Evolutionary conservation across 2,797 vertebrate genomes (phyloP).

Genomic region (Thalassophryne amazonica): DNA sequence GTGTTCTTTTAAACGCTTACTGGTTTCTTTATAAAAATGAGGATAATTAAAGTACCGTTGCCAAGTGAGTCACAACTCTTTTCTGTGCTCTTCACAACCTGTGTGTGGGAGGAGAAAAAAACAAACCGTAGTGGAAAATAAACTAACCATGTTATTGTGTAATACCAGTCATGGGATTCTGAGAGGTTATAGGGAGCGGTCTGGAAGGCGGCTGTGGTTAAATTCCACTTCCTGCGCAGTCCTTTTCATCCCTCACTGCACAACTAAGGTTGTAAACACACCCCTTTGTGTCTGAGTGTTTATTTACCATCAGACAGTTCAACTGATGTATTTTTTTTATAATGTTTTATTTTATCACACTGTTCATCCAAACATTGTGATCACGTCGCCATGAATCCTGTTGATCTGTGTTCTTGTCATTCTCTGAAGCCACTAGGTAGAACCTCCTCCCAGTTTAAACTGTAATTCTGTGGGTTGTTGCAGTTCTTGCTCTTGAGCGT

Average conservation of each 20-base stretch:
- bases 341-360: constrained; percentile 2
- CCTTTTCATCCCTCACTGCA: constrained; percentile 54
- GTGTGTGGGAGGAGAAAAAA: constrained; percentile 4
- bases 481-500: constrained; percentile 1
- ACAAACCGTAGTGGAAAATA: constrained; percentile 6
- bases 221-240: constrained; percentile 50
- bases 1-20: constrained; percentile 1
- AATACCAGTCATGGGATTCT: constrained; percentile 36
- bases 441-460: neutral
- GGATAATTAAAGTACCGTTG: neutral
- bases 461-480: too few relatives aligned
- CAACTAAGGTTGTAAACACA: constrained; percentile 47
- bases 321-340: neutral
- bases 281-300: constrained; percentile 52
- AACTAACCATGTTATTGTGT: constrained; percentile 50
- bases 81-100: too few relatives aligned
- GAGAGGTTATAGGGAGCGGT: constrained; percentile 44
- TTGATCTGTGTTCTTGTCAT: too few relatives aligned
- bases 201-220: constrained; percentile 34
- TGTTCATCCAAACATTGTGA: constrained; percentile 1
- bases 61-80: constrained; percentile 35
- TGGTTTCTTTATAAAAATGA: constrained; percentile 2
- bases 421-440: too few relatives aligned
- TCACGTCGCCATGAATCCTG: too few relatives aligned
- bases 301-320: constrained; percentile 9